Evolutionary conservation across 2,888 invertebrate species (phyloP).

Genomic region (Drosophila subquinaria): DNA sequence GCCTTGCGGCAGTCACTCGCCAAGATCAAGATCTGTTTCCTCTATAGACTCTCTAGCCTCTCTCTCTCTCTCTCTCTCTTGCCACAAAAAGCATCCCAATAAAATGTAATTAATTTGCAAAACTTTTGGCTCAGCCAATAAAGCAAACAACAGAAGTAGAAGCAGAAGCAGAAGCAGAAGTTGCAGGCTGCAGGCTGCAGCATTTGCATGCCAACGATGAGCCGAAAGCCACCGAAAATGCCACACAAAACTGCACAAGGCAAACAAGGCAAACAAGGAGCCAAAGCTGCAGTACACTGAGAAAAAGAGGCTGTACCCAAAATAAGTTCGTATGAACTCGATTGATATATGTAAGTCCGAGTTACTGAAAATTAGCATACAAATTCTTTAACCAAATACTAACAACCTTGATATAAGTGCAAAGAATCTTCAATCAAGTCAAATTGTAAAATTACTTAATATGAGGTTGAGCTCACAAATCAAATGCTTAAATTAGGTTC

Average conservation of each 20-base stretch:
- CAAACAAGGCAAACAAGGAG: conserved; percentile 44
- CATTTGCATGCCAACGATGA: conserved; percentile 68
- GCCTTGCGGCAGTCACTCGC: conserved; percentile 19
- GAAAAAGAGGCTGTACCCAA: no score
- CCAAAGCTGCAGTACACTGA: neutral
- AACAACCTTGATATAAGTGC: no score
- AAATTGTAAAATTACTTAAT: no score
- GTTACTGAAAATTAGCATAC: no score
- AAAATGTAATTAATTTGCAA: conserved; percentile 80
- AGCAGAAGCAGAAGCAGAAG: conserved; percentile 17
- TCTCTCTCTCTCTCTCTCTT: neutral
- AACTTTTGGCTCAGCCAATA: conserved; percentile 70
- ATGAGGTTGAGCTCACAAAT: no score
- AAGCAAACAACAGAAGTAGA: conserved; percentile 43
- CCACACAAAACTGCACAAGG: conserved; percentile 48
- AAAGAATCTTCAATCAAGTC: no score
- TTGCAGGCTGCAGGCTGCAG: conserved; percentile 4
- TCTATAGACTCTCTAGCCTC: neutral
- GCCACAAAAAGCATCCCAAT: conserved; percentile 58
- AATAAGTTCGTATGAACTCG: no score
- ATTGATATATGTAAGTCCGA: no score
- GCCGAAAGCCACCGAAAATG: conserved; percentile 52
- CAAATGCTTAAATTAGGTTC: no score
- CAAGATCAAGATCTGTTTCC: conserved; percentile 10
- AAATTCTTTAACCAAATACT: no score